Base-by-base conservation (phyloP, 2,797 vertebrate genomes). In the Diglossa cyanea region DNA sequence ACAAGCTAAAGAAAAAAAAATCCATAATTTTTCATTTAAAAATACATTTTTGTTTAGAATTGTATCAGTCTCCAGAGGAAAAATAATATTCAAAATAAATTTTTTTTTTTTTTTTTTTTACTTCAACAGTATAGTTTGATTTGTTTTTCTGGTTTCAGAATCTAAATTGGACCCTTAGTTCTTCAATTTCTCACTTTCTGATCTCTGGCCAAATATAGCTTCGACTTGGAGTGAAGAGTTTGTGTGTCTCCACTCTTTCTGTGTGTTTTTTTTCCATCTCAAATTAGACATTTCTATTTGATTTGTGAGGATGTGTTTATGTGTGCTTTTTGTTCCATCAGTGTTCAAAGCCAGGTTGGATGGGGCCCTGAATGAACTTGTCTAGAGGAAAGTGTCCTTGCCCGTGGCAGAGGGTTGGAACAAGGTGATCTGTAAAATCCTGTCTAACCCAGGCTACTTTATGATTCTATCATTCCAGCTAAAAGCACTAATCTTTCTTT, bases 11-110 rank as follows among this genome's bases (percentile, higher is more conserved):
- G 8, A 7, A 31, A 5, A 71, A 71, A 7, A 17, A 8, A 0
- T 21, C 4, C 0, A 8, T 8, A 20, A 6, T 37, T 54, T 86
- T 76, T 73, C 1, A 37, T 33, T 72, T 20, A 0, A 51, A 86
- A 45, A 33, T 9, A 28, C 0, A 0, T 7, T 28, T n/a, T 39
- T n/a, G 17, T 42, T 30, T 8, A 60, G 24, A 61, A 39, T 63
- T 7, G 9, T 40, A 61, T 5, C 5, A 44, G 16, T 31, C 4
- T 61, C 3, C 20, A 73, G 24, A 40, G 8, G 10, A 9, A 88
- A 62, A 66, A 30, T 1, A 14, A 28, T 31, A 48, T 16, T 39
- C 5, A 25, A 67, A 47, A 25, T 60, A 30, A 7, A 20, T 3
- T 50, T 45, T 40, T 40, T 10, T 11, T 62, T 50, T 19, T 45